A percentile compares a stretch with the other conserved stretches of the same genome.
These are phyloP conservation scores for Bubo bubo DNA, from an alignment of 2,113 vertebrate species.

Conservation along the genomic window DNA sequence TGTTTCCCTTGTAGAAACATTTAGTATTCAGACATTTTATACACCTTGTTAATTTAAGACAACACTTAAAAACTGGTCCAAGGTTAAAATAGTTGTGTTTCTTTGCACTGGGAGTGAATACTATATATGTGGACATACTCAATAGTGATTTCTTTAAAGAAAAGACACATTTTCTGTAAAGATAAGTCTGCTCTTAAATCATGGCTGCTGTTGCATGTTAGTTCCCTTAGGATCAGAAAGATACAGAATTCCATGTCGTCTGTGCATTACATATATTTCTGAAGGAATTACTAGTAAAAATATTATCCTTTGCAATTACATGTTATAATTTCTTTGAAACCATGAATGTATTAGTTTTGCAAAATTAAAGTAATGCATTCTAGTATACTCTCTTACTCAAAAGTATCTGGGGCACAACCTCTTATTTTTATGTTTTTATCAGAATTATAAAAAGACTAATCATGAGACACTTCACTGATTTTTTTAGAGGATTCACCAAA, in stretches of 20 bases:
- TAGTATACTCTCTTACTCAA: not conserved
- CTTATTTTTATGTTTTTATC: not conserved
- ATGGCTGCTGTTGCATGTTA: not conserved
- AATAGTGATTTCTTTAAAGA: not conserved
- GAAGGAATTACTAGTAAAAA: not conserved
- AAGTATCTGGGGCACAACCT: not conserved
- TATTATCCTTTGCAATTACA: not conserved
- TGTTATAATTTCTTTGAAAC: not conserved
- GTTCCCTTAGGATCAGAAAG: not conserved
- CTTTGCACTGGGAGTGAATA: not conserved
- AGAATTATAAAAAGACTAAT: not conserved
- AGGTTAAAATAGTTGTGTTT: not conserved
- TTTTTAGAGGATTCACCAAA: not conserved
- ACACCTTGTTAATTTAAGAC: not conserved
- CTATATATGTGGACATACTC: not conserved
- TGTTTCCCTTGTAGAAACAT: not conserved
- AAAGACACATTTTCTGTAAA: not conserved
- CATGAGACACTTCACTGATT: not conserved
- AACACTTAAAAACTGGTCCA: not conserved
- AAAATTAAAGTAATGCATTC: not conserved
- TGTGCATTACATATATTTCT: not conserved
- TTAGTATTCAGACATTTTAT: not conserved
- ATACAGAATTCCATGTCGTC: not conserved
- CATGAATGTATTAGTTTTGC: not conserved
- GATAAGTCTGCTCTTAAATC: not conserved